These are phyloP conservation scores for rat (Rattus norvegicus) DNA, from an alignment of 2,113 vertebrate species.

Conservation along the genomic window DNA sequence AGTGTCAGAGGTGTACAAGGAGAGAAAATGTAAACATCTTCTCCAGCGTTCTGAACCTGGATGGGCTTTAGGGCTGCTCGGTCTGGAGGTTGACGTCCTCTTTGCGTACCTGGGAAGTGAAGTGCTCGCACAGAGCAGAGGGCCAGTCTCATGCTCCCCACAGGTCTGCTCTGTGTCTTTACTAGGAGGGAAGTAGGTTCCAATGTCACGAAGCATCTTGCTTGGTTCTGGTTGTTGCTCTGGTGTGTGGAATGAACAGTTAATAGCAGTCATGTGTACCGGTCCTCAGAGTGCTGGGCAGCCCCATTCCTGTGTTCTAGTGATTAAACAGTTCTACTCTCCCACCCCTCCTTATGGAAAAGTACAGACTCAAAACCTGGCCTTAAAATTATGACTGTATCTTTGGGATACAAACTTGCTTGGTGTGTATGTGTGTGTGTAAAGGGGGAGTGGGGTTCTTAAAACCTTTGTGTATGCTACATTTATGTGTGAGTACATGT, in stretches of 20 bases:
- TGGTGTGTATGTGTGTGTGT: background rate
- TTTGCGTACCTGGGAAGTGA: background rate
- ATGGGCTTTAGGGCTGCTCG: background rate
- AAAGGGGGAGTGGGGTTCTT: background rate
- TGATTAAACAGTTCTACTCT: background rate
- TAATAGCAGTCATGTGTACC: background rate
- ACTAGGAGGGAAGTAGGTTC: background rate
- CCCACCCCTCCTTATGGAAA: background rate
- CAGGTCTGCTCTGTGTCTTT: background rate
- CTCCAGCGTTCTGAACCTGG: background rate
- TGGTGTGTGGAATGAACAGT: background rate
- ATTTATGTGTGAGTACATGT: background rate
- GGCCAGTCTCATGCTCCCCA: background rate
- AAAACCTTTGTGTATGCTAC: background rate
- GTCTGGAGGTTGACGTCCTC: background rate
- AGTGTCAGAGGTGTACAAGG: background rate
- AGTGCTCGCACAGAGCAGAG: background rate
- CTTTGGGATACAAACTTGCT: conserved; percentile 44
- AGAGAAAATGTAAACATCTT: background rate
- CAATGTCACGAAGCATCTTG: background rate
- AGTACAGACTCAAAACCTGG: conserved; percentile 50
- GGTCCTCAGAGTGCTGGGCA: background rate
- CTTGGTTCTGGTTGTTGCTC: background rate
- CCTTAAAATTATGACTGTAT: conserved; percentile 31
- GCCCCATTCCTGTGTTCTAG: background rate